These are phyloP conservation scores for Odocoileus virginianus DNA, from an alignment of 2,113 vertebrate species.

Conservation along the genomic window DNA sequence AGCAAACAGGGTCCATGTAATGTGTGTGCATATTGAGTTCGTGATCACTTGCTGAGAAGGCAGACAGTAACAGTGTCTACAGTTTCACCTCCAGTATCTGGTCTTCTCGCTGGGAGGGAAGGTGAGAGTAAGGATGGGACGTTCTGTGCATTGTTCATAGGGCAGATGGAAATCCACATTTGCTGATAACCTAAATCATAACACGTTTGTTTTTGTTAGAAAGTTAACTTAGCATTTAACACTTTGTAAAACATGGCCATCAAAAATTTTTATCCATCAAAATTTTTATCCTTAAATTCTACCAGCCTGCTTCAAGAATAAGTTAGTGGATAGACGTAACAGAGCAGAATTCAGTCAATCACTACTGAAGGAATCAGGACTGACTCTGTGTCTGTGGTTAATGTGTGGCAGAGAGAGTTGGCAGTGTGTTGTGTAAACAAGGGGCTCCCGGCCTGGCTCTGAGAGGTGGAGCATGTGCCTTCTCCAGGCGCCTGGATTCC, in stretches of 20 bases:
- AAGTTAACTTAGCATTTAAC: neutral
- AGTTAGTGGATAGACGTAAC: neutral
- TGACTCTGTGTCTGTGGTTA: too few species aligned
- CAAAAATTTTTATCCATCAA: neutral
- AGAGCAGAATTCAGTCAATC: neutral
- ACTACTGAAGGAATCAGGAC: neutral
- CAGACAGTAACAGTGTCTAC: neutral
- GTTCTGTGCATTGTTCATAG: neutral
- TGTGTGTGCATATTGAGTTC: neutral
- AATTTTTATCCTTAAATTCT: neutral
- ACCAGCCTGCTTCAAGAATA: neutral
- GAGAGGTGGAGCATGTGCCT: neutral
- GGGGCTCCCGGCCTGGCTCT: neutral
- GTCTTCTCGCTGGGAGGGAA: accelerated
- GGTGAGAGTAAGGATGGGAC: neutral
- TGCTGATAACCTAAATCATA: neutral
- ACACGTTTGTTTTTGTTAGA: neutral
- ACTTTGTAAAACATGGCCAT: neutral
- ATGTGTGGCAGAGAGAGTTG: accelerated
- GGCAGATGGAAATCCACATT: neutral
- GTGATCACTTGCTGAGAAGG: accelerated
- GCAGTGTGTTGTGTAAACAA: too few species aligned
- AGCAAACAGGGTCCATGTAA: neutral
- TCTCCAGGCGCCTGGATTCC: neutral
- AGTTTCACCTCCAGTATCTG: neutral